phyloP scores from a whole-genome alignment of 2,797 vertebrate species.

The Esox lucius region DNA sequence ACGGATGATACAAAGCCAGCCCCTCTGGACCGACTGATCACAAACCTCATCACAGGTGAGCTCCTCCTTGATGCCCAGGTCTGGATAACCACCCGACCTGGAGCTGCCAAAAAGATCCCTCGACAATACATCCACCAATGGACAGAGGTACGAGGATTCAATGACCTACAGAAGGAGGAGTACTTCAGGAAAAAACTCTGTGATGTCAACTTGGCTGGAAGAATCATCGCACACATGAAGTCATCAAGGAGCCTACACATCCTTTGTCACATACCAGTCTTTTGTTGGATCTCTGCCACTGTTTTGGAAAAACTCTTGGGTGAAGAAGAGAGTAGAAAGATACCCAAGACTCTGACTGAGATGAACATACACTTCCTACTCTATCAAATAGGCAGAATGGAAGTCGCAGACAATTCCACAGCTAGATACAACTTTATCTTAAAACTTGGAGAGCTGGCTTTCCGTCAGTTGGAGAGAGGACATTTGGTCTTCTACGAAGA shows the following conservation, averaged over 20 bases:
- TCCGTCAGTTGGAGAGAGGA: constrained; percentile 19
- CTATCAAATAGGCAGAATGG: constrained; percentile 13
- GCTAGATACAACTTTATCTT: constrained; percentile 1
- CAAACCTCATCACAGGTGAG: constrained; percentile 51
- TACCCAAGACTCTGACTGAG: constrained; percentile 21
- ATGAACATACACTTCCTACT: constrained; percentile 26
- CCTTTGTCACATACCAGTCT: constrained; percentile 36
- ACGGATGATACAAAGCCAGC: constrained; percentile 31
- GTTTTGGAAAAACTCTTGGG: constrained; percentile 5
- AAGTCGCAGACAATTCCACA: neutral
- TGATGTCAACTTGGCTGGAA: constrained; percentile 3
- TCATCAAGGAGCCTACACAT: constrained; percentile 25
- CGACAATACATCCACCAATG: constrained; percentile 18
- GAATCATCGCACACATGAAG: constrained; percentile 20
- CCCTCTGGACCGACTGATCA: constrained; percentile 38
- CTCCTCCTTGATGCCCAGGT: constrained; percentile 33
- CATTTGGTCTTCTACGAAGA: constrained; percentile 48
- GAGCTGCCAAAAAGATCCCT: constrained; percentile 19
- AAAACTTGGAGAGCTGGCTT: constrained; percentile 46
- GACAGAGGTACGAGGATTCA: constrained; percentile 34
- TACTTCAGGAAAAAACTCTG: constrained; percentile 33
- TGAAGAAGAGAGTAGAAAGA: neutral
- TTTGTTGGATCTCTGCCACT: constrained; percentile 11
- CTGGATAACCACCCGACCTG: neutral
- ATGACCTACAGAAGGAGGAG: constrained; percentile 32